Conservation (phyloP, 2,888 invertebrate species). For the Linyphia triangularis region DNA sequence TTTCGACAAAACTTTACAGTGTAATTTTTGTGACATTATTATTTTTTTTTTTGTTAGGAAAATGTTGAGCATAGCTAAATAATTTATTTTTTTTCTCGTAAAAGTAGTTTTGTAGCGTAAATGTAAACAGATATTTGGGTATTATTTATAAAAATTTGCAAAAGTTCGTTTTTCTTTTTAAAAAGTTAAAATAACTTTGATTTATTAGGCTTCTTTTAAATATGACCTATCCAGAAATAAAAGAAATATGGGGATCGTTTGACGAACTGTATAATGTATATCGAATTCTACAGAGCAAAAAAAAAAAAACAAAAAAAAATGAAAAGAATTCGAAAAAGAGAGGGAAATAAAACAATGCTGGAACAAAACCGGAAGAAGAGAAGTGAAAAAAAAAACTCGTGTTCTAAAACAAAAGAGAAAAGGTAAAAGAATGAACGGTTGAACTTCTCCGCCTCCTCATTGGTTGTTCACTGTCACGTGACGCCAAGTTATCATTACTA, state of each 20-base stretch:
- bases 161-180: neutral
- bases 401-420: slow-evolving; percentile 41
- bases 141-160: too few relatives aligned
- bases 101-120: too few relatives aligned
- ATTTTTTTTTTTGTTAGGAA: too few relatives aligned
- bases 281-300: too few relatives aligned
- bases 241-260: too few relatives aligned
- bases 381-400: slow-evolving; percentile 26
- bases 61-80: too few relatives aligned
- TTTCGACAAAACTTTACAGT: too few relatives aligned
- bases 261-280: too few relatives aligned
- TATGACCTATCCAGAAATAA: too few relatives aligned
- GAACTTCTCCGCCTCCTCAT: slow-evolving; percentile 10
- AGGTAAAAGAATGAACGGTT: slow-evolving; percentile 40
- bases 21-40: too few relatives aligned
- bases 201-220: neutral
- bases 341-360: neutral
- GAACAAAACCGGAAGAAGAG: slow-evolving; percentile 63
- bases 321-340: slow-evolving; percentile 38
- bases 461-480: slow-evolving; percentile 50
- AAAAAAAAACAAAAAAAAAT: neutral
- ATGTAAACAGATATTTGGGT: too few relatives aligned
- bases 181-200: neutral
- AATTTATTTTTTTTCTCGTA: too few relatives aligned
- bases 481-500: slow-evolving; percentile 55